These are phyloP conservation scores for Tridacna gigas DNA, from an alignment of 2,888 invertebrate species.

Conservation along the genomic window DNA sequence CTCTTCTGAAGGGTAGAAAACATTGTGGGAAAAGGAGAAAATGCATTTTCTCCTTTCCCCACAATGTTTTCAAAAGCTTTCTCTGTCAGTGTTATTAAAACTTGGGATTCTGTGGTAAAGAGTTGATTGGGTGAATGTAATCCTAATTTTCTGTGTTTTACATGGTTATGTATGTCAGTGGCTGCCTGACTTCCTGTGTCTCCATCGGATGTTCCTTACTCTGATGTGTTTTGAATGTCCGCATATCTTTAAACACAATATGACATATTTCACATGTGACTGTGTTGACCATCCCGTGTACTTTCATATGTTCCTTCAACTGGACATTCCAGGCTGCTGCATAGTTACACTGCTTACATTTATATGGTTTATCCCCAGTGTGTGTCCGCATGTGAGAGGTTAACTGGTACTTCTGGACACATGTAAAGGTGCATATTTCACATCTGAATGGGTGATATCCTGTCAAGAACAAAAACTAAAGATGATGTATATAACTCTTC, in stretches of 20 bases:
- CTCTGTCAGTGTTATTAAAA: no score
- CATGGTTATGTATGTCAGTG: not conserved
- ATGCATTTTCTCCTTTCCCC: no score
- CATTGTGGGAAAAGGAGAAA: no score
- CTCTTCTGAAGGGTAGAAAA: no score
- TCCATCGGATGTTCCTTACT: slow-evolving; percentile 43
- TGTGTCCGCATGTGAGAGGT: slow-evolving; percentile 65
- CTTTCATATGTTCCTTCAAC: slow-evolving; percentile 61
- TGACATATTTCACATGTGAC: slow-evolving; percentile 50
- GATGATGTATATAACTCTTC: not conserved
- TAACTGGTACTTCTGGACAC: slow-evolving; percentile 62
- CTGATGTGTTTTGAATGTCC: slow-evolving; percentile 43
- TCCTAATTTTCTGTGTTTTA: no score
- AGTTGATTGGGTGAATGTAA: no score
- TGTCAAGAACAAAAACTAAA: slow-evolving; percentile 25
- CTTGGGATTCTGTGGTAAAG: no score
- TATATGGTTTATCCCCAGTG: slow-evolving; percentile 64
- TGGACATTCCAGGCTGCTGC: slow-evolving; percentile 69
- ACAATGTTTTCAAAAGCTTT: no score
- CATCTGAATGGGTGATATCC: slow-evolving; percentile 61
- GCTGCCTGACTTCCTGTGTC: not conserved
- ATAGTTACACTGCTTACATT: slow-evolving; percentile 62
- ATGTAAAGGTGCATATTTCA: slow-evolving; percentile 59
- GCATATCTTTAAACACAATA: slow-evolving; percentile 55
- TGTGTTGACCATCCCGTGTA: slow-evolving; percentile 36